Evolutionary conservation across 2,797 vertebrate species (phyloP).

Genomic region (Scomberomorus guttatus): DNA sequence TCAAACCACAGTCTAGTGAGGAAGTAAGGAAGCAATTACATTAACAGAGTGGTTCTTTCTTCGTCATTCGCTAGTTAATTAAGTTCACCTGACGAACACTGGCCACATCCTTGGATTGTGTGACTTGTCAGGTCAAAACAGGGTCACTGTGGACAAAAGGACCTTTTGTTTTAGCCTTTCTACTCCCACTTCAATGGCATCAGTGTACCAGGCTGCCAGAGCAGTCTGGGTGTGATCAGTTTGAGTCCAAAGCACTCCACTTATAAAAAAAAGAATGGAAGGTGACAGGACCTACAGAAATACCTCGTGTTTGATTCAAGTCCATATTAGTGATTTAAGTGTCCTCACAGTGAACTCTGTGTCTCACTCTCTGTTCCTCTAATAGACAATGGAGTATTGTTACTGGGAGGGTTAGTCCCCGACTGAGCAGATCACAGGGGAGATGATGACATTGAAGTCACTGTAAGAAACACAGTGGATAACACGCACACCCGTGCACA

Average conservation of each 20-base stretch:
- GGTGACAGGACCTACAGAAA: conserved; percentile 41
- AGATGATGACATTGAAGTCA: conserved; percentile 74
- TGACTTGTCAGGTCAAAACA: conserved; percentile 22
- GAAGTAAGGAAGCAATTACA: conserved; percentile 48
- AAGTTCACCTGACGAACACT: conserved; percentile 43
- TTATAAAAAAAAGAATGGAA: conserved; percentile 36
- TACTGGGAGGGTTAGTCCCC: conserved; percentile 54
- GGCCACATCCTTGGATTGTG: conserved; percentile 54
- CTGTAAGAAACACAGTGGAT: conserved; percentile 27
- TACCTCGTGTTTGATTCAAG: conserved; percentile 43
- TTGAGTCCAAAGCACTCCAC: conserved; percentile 6
- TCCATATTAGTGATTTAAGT: conserved; percentile 46
- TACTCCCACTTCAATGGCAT: conserved; percentile 19
- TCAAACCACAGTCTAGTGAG: not conserved
- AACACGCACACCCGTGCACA: conserved; percentile 25
- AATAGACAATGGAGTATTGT: conserved; percentile 80
- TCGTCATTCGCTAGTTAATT: conserved; percentile 11
- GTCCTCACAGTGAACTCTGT: conserved; percentile 72
- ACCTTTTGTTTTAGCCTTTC: conserved; percentile 43
- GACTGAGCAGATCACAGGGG: conserved; percentile 53
- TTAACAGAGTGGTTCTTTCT: conserved; percentile 4
- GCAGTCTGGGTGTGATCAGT: conserved; percentile 33
- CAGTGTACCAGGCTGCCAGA: conserved; percentile 29
- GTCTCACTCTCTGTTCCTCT: conserved; percentile 62
- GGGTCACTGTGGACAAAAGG: conserved; percentile 45